Evolutionary conservation across 1,140 invertebrate genomes (phyloP).

Genomic region (Drosophila parabipectinata): DNA sequence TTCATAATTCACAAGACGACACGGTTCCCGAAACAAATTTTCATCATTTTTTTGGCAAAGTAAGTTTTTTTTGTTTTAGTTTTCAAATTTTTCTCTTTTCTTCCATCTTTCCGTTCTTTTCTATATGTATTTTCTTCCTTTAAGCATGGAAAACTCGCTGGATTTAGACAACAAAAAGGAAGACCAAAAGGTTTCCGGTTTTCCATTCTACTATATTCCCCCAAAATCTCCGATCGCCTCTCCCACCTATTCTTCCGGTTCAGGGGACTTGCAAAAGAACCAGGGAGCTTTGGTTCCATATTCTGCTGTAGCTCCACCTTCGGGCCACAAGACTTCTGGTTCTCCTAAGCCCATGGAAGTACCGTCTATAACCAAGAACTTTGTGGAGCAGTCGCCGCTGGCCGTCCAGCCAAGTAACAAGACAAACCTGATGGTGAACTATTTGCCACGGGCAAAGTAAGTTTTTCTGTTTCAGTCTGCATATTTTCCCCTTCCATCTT

Average conservation of each 20-base stretch:
- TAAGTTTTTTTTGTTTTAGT: not conserved
- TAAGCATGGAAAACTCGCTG: not conserved
- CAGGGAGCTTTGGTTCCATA: no score
- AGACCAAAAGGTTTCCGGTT: no score
- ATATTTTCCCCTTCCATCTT: not conserved
- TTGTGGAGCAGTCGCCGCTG: not conserved
- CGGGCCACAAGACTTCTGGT: not conserved
- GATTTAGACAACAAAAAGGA: not conserved
- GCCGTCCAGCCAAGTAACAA: not conserved
- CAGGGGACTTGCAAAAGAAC: no score
- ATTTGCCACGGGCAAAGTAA: no score
- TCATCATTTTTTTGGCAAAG: not conserved
- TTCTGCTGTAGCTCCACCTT: no score
- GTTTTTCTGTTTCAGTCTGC: not conserved
- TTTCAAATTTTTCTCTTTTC: not conserved
- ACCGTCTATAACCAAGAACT: not conserved
- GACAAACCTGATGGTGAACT: no score
- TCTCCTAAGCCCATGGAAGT: not conserved
- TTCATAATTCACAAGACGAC: not conserved
- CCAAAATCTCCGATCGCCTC: no score
- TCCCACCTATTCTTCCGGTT: no score
- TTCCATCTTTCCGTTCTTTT: not conserved
- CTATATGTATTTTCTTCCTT: not conserved
- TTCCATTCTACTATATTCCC: no score
- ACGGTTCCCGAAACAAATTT: not conserved